These are phyloP conservation scores for Eublepharis macularius DNA, from an alignment of 2,113 vertebrate species.

Conservation along the genomic window DNA sequence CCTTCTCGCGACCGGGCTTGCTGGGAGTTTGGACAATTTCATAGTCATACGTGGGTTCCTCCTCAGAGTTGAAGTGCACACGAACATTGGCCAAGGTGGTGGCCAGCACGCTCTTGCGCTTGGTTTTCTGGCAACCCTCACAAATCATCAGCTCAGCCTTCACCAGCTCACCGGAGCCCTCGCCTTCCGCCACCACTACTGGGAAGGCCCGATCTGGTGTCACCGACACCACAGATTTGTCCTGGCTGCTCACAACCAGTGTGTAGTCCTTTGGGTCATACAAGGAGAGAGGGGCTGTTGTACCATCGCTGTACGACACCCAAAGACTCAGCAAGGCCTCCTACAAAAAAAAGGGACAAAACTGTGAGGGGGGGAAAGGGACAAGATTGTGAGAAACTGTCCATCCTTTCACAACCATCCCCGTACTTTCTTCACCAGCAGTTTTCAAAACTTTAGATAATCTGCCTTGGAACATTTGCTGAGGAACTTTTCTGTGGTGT, in stretches of 20 bases:
- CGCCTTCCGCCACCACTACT: conserved; percentile 86
- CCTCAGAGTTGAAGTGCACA: conserved; percentile 86
- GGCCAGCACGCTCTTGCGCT: conserved; percentile 91
- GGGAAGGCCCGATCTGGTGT: conserved; percentile 88
- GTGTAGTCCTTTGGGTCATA: conserved; percentile 96
- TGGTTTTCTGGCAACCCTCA: conserved; percentile 96
- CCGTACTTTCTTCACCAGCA: neutral
- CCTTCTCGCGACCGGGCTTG: conserved; percentile 72
- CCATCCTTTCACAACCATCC: rapidly evolving
- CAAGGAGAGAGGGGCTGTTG: conserved; percentile 86
- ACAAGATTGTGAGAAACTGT: conserved; percentile 35
- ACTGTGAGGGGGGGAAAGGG: no score
- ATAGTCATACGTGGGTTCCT: conserved; percentile 79
- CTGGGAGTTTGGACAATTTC: conserved; percentile 77
- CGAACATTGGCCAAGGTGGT: conserved; percentile 83
- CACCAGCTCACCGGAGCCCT: conserved; percentile 85
- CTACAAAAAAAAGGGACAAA: conserved; percentile 71
- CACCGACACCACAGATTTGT: conserved; percentile 86
- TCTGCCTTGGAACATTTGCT: no score
- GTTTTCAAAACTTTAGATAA: no score
- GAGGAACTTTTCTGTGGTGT: no score
- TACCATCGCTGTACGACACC: conserved; percentile 95
- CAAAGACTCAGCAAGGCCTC: conserved; percentile 94
- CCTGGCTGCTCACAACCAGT: conserved; percentile 87
- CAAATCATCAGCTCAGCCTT: conserved; percentile 91